phyloP scores from a whole-genome alignment of 2,888 invertebrate genomes.

The Brassicogethes aeneus region DNA sequence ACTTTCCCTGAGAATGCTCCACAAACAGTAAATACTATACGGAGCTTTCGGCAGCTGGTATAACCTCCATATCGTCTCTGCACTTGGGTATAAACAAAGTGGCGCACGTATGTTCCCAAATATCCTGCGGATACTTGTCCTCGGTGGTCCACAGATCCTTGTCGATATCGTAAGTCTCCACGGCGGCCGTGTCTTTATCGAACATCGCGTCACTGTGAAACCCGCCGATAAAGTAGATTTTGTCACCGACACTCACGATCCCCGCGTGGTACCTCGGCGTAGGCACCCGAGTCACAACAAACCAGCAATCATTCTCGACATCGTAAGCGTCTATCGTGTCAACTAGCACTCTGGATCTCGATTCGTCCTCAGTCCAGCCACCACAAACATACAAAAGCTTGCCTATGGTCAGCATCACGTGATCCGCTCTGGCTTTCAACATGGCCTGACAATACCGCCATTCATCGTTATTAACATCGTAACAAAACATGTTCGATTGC shows the following conservation, averaged over 20 bases:
- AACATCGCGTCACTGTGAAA: conserved; percentile 58
- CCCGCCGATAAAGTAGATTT: conserved; percentile 62
- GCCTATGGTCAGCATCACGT: conserved; percentile 50
- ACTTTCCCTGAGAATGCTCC: no score
- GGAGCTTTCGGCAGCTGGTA: conserved; percentile 20
- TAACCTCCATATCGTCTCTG: conserved; percentile 29
- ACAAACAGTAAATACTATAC: conserved; percentile 11
- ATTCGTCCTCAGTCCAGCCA: conserved; percentile 53
- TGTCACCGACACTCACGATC: conserved; percentile 50
- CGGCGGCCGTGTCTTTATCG: conserved; percentile 54
- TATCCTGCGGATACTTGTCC: conserved; percentile 56
- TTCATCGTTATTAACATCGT: conserved; percentile 43
- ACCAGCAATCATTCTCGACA: conserved; percentile 49
- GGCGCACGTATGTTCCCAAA: conserved; percentile 64
- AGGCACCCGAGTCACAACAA: conserved; percentile 51
- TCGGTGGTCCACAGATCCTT: conserved; percentile 52
- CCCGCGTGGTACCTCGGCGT: conserved; percentile 61
- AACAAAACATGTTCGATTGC: conserved; percentile 41
- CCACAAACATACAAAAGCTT: conserved; percentile 55
- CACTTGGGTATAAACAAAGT: conserved; percentile 55
- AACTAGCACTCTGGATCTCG: conserved; percentile 40
- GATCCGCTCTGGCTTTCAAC: conserved; percentile 55
- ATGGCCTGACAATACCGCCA: conserved; percentile 50
- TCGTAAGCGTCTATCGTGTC: conserved; percentile 59
- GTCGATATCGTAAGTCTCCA: conserved; percentile 57